These are phyloP conservation scores for Cyanoramphus novaezelandiae DNA, from an alignment of 2,113 vertebrate species.

Conservation along the genomic window DNA sequence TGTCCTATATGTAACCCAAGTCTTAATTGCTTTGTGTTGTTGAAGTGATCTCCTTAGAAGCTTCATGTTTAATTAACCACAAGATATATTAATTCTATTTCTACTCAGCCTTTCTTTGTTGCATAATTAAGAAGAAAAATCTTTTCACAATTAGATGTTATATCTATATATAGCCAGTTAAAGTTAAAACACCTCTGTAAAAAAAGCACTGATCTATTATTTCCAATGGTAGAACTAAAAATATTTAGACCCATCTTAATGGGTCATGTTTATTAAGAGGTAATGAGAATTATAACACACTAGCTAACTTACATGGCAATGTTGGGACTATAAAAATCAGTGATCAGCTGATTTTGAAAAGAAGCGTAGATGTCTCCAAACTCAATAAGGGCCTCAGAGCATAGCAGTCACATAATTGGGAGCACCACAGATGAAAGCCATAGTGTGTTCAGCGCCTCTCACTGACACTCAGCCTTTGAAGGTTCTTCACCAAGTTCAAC, in stretches of 20 bases:
- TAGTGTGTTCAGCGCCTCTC: neutral
- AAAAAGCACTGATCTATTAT: neutral
- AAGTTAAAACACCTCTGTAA: neutral
- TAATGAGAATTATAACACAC: neutral
- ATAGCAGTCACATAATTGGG: neutral
- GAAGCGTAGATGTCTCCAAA: neutral
- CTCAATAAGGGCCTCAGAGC: neutral
- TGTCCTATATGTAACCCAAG: conserved; percentile 31
- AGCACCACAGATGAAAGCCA: accelerated
- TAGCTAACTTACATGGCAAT: neutral
- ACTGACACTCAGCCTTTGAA: neutral
- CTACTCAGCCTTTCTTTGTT: conserved; percentile 43
- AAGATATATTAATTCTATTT: conserved; percentile 63
- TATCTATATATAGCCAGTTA: neutral
- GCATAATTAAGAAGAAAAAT: conserved; percentile 68
- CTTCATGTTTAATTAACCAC: conserved; percentile 68
- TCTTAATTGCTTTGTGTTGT: conserved; percentile 68
- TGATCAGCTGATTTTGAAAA: neutral
- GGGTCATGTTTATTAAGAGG: neutral
- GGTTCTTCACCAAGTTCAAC: neutral
- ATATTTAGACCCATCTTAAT: neutral
- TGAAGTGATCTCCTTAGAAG: conserved; percentile 54
- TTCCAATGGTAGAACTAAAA: neutral
- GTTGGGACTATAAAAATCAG: neutral
- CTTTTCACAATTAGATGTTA: conserved; percentile 31